Conservation (phyloP, 2,797 vertebrate species). For the Siniperca scherzeri region DNA sequence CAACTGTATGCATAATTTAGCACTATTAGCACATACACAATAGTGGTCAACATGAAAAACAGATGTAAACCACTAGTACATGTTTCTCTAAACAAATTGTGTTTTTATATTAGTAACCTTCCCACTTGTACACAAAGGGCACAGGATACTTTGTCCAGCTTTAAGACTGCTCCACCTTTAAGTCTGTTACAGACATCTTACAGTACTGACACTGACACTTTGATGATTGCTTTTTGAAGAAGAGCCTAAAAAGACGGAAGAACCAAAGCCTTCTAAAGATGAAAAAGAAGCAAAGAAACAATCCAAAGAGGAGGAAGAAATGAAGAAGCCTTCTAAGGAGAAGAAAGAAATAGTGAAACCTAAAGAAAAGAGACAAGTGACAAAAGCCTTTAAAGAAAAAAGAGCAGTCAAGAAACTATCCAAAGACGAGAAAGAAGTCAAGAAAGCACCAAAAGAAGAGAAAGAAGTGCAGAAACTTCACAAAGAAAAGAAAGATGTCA, state of each 20-base stretch:
- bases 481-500: neutral
- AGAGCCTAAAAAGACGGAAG: conserved; percentile 4
- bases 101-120: neutral
- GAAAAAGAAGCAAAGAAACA: neutral
- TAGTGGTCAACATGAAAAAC: neutral
- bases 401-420: neutral
- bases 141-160: neutral
- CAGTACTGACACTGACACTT: conserved; percentile 4
- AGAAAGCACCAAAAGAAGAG: neutral
- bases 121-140: neutral
- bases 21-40: neutral
- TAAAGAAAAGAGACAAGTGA: neutral
- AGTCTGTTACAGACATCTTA: neutral
- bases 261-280: neutral
- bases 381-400: neutral
- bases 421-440: neutral
- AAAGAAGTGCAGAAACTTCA: neutral
- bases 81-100: neutral
- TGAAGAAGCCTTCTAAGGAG: neutral
- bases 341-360: neutral
- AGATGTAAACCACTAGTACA: neutral
- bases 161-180: neutral
- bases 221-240: conserved; percentile 50
- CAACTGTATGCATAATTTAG: neutral
- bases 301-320: neutral